Evolutionary conservation across 2,113 vertebrate species (phyloP).

Genomic region (Prochilodus magdalenae): DNA sequence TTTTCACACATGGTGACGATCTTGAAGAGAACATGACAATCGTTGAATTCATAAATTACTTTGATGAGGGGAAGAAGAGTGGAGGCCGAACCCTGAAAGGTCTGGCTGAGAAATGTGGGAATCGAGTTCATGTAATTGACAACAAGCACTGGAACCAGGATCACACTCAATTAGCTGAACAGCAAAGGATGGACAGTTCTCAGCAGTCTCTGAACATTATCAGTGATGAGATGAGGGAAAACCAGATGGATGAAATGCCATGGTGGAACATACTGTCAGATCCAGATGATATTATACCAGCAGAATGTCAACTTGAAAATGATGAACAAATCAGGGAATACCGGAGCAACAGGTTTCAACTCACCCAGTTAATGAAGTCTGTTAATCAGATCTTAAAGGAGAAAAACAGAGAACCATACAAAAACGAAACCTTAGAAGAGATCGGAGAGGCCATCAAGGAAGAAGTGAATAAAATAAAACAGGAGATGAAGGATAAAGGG

Average conservation of each 20-base stretch:
- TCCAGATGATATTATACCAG: too few relatives aligned
- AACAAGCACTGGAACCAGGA: background rate
- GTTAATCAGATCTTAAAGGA: background rate
- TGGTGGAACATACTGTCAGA: too few relatives aligned
- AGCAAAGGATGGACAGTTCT: background rate
- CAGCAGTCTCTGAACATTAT: background rate
- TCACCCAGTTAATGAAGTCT: background rate
- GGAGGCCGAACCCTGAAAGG: background rate
- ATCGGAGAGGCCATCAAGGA: background rate
- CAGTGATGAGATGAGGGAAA: background rate
- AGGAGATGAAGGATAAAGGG: background rate
- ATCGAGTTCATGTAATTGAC: background rate
- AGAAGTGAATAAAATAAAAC: background rate
- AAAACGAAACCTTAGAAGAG: background rate
- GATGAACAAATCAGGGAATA: too few relatives aligned
- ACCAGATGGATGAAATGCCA: too few relatives aligned
- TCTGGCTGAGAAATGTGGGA: background rate
- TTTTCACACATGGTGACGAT: conserved; percentile 1
- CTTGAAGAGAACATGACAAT: background rate
- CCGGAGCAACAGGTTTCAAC: background rate
- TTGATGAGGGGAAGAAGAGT: background rate
- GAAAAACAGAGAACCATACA: background rate
- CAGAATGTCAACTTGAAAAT: too few relatives aligned
- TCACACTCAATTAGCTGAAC: background rate
- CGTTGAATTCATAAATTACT: background rate